Percentiles rank a stretch among this genome's conserved stretches.
Conservation (phyloP, 2,888 invertebrate genomes). For the Agelastica alni region DNA sequence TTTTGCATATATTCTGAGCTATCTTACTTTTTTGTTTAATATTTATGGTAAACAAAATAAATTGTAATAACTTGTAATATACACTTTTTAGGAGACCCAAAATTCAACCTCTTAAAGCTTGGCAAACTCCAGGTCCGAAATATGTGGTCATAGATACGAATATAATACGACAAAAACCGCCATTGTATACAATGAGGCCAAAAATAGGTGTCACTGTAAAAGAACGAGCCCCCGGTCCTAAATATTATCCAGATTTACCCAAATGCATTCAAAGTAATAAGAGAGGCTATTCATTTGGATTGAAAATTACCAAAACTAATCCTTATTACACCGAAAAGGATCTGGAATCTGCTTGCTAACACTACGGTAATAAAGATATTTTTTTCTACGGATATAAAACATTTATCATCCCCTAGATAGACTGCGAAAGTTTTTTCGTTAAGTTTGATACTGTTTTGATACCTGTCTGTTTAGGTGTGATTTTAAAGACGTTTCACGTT, state of each 20-base stretch:
- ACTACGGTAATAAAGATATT: too few species aligned
- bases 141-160: slow-evolving; percentile 47
- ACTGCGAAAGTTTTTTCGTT: too few species aligned
- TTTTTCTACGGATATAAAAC: too few species aligned
- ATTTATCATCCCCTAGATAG: too few species aligned
- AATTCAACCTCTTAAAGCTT: slow-evolving; percentile 17
- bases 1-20: too few species aligned
- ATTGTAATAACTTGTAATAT: too few species aligned
- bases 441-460: too few species aligned
- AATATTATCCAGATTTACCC: slow-evolving; percentile 43
- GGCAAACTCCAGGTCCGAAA: slow-evolving; percentile 54
- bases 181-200: slow-evolving; percentile 48
- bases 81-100: slow-evolving; percentile 1
- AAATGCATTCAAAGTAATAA: background rate
- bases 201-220: slow-evolving; percentile 32
- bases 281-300: slow-evolving; percentile 63
- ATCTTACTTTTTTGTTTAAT: too few species aligned
- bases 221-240: slow-evolving; percentile 42
- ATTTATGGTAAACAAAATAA: too few species aligned
- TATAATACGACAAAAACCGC: slow-evolving; percentile 46
- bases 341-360: slow-evolving; percentile 10
- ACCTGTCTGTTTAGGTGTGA: background rate
- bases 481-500: too few species aligned
- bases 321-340: slow-evolving; percentile 65
- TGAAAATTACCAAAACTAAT: slow-evolving; percentile 60